Evolutionary conservation across 2,113 vertebrate genomes (phyloP).

Genomic region (Microtus ochrogaster): DNA sequence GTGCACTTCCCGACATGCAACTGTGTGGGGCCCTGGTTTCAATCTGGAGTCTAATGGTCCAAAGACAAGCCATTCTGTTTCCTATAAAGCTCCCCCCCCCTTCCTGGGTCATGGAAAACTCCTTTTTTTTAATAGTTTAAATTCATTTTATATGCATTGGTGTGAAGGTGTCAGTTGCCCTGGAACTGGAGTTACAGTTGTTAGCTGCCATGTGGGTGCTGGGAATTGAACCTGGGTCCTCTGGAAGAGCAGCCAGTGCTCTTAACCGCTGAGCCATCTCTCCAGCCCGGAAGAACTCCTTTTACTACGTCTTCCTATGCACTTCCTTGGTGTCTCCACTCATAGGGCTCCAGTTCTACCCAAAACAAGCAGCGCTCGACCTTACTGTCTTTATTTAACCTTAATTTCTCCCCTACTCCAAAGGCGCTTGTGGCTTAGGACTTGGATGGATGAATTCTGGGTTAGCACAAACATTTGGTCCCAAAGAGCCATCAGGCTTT

Average conservation of each 20-base stretch:
- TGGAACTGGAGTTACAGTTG: too few relatives aligned
- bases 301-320: not conserved
- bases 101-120: not conserved
- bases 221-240: too few relatives aligned
- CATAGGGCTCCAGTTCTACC: not conserved
- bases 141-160: too few relatives aligned
- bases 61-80: not conserved
- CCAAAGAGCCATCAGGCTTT: not conserved
- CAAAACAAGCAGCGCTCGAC: not conserved
- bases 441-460: not conserved
- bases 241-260: too few relatives aligned
- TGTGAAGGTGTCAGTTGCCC: too few relatives aligned
- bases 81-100: too few relatives aligned
- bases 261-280: too few relatives aligned
- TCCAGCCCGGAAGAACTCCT: too few relatives aligned
- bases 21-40: not conserved
- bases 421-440: not conserved
- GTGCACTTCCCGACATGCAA: not conserved
- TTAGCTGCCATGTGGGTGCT: too few relatives aligned
- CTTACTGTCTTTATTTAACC: not conserved
- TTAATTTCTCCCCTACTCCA: not conserved
- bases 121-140: too few relatives aligned
- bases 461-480: not conserved
- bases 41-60: not conserved
- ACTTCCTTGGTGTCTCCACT: not conserved